Evolutionary conservation across 1,140 invertebrate genomes (phyloP).

Genomic region (Anthonomus grandis): DNA sequence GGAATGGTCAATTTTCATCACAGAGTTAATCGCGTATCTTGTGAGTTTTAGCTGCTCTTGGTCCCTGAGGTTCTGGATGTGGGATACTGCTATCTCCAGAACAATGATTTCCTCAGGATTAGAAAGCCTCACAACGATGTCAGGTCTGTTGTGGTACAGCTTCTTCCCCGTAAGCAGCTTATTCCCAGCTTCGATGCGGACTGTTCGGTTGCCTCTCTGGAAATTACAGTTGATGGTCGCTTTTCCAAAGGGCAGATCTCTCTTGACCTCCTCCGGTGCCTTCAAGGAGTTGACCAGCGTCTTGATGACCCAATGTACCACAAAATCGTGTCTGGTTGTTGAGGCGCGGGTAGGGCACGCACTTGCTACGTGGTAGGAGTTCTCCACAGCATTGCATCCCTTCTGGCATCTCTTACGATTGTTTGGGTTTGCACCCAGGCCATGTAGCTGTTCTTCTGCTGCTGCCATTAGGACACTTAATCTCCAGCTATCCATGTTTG

Average conservation of each 20-base stretch:
- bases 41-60: conserved; percentile 19
- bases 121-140: conserved; percentile 11
- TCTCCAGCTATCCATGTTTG: conserved; percentile 20
- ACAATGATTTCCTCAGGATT: conserved; percentile 15
- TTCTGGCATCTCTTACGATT: no score
- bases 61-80: conserved; percentile 18
- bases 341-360: no score
- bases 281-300: neutral
- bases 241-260: no score
- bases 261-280: neutral
- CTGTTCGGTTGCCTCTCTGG: no score
- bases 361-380: conserved; percentile 21
- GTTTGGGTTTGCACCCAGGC: conserved; percentile 10
- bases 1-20: conserved; percentile 1
- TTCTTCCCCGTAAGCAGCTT: no score
- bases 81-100: conserved; percentile 18
- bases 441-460: conserved; percentile 26
- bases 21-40: conserved; percentile 18
- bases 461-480: neutral
- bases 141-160: conserved; percentile 25
- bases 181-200: no score
- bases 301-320: neutral
- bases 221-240: no score
- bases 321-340: neutral
- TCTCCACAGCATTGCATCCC: conserved; percentile 10